These are phyloP conservation scores for Ophthalmolycus amberensis DNA, from an alignment of 2,113 vertebrate species.

Conservation along the genomic window DNA sequence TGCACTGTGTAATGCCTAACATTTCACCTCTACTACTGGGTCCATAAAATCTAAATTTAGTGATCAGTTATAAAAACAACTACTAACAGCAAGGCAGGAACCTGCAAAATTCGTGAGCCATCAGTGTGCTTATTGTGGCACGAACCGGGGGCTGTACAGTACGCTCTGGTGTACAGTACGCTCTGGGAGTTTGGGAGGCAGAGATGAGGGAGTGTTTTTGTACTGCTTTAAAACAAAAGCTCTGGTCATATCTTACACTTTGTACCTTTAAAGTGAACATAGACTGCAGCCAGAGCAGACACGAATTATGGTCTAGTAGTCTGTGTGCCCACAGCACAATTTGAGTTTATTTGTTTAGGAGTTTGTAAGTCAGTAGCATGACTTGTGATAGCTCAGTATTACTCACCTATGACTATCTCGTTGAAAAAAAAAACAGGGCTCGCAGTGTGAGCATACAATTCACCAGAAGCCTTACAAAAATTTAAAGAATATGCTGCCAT, in stretches of 20 bases:
- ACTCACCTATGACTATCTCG: not conserved
- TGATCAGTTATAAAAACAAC: not conserved
- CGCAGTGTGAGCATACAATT: not conserved
- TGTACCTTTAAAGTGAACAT: not conserved
- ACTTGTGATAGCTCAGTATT: not conserved
- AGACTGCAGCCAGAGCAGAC: not conserved
- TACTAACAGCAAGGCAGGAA: not conserved
- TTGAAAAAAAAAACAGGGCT: not conserved
- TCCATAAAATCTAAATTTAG: not conserved
- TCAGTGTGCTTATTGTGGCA: no score
- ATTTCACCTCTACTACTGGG: not conserved
- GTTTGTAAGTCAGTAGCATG: not conserved
- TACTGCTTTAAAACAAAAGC: no score
- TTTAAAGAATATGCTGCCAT: not conserved
- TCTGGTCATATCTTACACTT: no score
- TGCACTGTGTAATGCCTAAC: no score
- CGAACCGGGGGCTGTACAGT: not conserved
- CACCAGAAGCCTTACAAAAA: not conserved
- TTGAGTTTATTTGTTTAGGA: not conserved
- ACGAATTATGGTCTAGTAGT: not conserved
- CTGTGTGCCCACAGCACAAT: not conserved
- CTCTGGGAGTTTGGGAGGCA: not conserved
- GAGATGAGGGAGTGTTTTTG: no score
- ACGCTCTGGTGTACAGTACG: not conserved
- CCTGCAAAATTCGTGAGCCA: not conserved